These are phyloP conservation scores for Lymantria dispar DNA, from an alignment of 2,888 invertebrate genomes.

Conservation along the genomic window DNA sequence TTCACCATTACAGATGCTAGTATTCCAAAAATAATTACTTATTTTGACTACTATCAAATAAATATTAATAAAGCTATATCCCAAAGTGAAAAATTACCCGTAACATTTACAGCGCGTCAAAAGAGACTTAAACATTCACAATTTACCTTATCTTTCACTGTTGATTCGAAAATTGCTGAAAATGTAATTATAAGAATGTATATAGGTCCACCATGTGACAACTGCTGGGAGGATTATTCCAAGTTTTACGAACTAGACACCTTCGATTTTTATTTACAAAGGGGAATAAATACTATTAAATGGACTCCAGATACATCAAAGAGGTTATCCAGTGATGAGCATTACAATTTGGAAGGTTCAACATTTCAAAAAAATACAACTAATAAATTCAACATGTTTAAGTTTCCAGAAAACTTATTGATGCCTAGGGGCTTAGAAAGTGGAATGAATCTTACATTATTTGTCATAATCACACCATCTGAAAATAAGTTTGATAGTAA, in stretches of 20 bases:
- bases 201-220: constrained; percentile 60
- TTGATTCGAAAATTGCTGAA: constrained; percentile 45
- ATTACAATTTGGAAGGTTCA: constrained; percentile 45
- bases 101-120: constrained; percentile 52
- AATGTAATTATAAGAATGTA: constrained; percentile 57
- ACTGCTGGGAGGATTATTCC: constrained; percentile 53
- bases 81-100: constrained; percentile 29
- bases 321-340: constrained; percentile 50
- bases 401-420: constrained; percentile 62
- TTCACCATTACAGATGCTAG: constrained; percentile 46
- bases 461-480: constrained; percentile 56
- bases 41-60: constrained; percentile 58
- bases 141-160: constrained; percentile 53
- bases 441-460: constrained; percentile 65
- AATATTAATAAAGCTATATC: constrained; percentile 49
- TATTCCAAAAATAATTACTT: constrained; percentile 55
- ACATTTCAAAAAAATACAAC: constrained; percentile 18
- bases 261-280: constrained; percentile 42
- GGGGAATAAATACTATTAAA: constrained; percentile 53
- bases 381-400: constrained; percentile 55
- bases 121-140: constrained; percentile 57
- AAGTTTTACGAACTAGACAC: constrained; percentile 64
- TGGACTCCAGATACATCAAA: constrained; percentile 54
- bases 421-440: constrained; percentile 60
- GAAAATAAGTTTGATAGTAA: constrained; percentile 36